A percentile compares a stretch with the other conserved stretches of the same genome.
Evolutionary conservation across 2,797 vertebrate species (phyloP).

Genomic region (Molossus molossus): DNA sequence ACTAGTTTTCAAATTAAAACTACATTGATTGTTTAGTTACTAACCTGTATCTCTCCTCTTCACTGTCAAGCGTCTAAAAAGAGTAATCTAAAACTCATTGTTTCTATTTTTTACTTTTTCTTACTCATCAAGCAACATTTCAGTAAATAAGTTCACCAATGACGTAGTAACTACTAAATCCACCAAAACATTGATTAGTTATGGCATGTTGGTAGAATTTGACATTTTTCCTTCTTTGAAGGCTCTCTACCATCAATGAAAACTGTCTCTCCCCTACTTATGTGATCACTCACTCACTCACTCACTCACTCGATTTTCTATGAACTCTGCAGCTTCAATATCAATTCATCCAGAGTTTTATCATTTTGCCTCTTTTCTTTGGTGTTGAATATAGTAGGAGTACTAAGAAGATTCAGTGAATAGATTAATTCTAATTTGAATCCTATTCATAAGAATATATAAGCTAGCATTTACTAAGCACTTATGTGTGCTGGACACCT

Average conservation of each 20-base stretch:
- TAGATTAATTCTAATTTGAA: not conserved
- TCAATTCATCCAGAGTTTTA: not conserved
- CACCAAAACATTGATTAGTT: not conserved
- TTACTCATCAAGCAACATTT: not conserved
- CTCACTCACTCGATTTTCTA: not conserved
- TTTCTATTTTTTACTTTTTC: not conserved
- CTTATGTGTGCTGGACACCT: not conserved
- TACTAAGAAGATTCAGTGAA: not conserved
- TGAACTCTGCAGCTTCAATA: not conserved
- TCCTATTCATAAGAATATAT: not conserved
- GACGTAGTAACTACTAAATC: not conserved
- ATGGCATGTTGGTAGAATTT: not conserved
- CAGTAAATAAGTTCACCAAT: not conserved
- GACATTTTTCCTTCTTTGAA: not conserved
- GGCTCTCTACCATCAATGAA: not conserved
- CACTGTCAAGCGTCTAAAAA: slow-evolving; percentile 23
- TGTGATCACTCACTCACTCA: not conserved
- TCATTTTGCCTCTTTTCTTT: slow-evolving; percentile 48
- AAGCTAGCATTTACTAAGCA: not conserved
- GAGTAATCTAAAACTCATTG: not conserved
- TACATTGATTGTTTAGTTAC: not conserved
- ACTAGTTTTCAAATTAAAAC: slow-evolving; percentile 8
- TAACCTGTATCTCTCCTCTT: not conserved
- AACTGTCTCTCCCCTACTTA: not conserved
- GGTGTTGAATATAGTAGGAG: not conserved